Conservation (phyloP, 2,888 invertebrate genomes). For the Sympetrum striolatum region DNA sequence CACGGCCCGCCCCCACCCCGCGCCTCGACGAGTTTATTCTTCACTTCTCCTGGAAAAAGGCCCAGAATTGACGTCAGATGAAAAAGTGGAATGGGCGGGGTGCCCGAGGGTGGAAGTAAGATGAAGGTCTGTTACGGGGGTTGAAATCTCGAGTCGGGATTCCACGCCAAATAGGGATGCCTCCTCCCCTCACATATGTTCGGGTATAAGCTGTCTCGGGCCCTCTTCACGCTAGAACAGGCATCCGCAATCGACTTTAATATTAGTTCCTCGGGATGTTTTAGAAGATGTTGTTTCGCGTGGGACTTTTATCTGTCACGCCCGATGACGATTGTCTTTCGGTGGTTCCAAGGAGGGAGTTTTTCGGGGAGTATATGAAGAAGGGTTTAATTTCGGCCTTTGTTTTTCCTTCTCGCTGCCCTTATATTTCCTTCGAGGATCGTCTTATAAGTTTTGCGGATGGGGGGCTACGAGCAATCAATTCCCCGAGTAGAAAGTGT, state of each 20-base stretch:
- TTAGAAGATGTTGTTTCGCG: not conserved
- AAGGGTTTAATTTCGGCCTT: not conserved
- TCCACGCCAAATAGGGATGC: slow-evolving; percentile 24
- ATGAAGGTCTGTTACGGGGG: slow-evolving; percentile 4
- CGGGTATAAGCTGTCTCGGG: not conserved
- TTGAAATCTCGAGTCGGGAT: not conserved
- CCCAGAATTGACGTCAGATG: slow-evolving; percentile 13
- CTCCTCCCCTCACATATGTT: not conserved
- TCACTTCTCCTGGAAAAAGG: slow-evolving; percentile 18
- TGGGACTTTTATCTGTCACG: not conserved
- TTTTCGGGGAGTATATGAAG: not conserved
- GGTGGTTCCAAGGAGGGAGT: not conserved
- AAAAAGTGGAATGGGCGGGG: not conserved
- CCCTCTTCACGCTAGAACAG: not conserved
- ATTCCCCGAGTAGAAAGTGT: too few relatives aligned
- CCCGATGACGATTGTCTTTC: not conserved
- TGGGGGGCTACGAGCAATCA: too few relatives aligned
- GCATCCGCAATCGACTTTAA: not conserved
- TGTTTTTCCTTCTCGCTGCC: too few relatives aligned
- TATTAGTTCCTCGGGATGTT: too few relatives aligned
- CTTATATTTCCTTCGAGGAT: too few relatives aligned
- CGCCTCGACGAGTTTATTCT: slow-evolving; percentile 34
- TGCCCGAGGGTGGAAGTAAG: slow-evolving; percentile 31
- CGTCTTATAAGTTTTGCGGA: too few relatives aligned
- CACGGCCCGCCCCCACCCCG: not conserved